Percentiles rank a stretch among this genome's conserved stretches.
Conservation (phyloP, 2,113 vertebrate genomes). For the Bagarius yarrelli region DNA sequence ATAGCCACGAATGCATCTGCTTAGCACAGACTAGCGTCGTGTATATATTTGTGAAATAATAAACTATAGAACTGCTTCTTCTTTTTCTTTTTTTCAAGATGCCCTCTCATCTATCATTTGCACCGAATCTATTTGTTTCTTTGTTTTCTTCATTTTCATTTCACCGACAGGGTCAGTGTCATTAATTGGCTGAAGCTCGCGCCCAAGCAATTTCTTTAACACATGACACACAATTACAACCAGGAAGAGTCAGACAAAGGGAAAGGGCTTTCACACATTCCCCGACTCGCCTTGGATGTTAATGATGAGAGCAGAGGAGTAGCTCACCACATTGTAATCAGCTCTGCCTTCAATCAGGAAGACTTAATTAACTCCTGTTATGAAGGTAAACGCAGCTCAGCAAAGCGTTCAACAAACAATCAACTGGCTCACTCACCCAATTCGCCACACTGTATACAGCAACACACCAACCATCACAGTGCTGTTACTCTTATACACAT, state of each 20-base stretch:
- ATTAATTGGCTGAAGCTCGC: conserved; percentile 80
- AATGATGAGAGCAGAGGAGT: conserved; percentile 79
- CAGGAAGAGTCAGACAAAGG: conserved; percentile 86
- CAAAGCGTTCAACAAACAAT: conserved; percentile 61
- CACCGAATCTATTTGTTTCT: conserved; percentile 36
- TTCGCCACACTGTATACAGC: conserved; percentile 36
- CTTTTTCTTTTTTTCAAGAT: conserved; percentile 17
- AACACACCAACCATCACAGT: background rate
- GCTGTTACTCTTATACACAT: background rate
- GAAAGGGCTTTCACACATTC: conserved; percentile 86
- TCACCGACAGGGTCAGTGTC: conserved; percentile 48
- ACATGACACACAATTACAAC: conserved; percentile 88
- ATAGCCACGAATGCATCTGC: conserved; percentile 64
- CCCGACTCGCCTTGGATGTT: conserved; percentile 72
- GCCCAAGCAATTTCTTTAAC: conserved; percentile 81
- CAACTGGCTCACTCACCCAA: conserved; percentile 39
- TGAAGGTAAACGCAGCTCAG: conserved; percentile 74
- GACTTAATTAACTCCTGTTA: conserved; percentile 88
- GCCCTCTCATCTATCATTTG: conserved; percentile 1
- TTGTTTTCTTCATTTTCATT: conserved; percentile 45
- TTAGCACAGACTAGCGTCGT: conserved; percentile 64
- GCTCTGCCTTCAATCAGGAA: conserved; percentile 85
- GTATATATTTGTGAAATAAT: conserved; percentile 1
- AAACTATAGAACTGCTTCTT: background rate
- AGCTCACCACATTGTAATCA: conserved; percentile 85